These are phyloP conservation scores for Tangara arthus DNA, from an alignment of 2,797 vertebrate genomes.

Conservation along the genomic window DNA sequence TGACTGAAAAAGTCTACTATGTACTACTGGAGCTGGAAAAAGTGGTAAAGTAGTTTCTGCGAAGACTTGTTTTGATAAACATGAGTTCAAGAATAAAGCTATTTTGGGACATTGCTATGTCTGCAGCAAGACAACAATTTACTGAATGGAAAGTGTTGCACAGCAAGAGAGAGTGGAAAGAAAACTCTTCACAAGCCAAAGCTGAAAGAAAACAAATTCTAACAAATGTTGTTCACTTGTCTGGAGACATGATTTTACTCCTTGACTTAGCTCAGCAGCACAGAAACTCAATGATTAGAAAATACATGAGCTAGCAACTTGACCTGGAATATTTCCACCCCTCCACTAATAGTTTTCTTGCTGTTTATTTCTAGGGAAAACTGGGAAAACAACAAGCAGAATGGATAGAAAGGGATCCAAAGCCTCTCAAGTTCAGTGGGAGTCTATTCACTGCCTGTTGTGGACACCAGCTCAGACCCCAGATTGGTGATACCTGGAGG, in stretches of 20 bases:
- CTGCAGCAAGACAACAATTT: conserved; percentile 56
- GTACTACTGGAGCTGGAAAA: conserved; percentile 51
- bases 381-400: background rate
- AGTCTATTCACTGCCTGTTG: background rate
- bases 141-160: conserved; percentile 61
- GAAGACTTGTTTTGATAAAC: conserved; percentile 69
- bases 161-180: conserved; percentile 55
- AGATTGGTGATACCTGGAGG: background rate
- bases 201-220: conserved; percentile 24
- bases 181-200: conserved; percentile 58
- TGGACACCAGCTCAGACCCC: background rate
- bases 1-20: conserved; percentile 52
- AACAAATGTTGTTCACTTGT: conserved; percentile 46
- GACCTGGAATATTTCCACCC: background rate
- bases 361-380: background rate
- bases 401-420: background rate
- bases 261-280: background rate
- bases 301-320: background rate
- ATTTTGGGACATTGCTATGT: conserved; percentile 48
- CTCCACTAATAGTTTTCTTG: background rate
- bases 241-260: conserved; percentile 40
- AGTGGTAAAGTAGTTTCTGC: conserved; percentile 50
- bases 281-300: conserved; percentile 20
- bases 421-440: background rate
- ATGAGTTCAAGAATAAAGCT: conserved; percentile 46